Evolutionary conservation across 1,140 invertebrate species (phyloP).

Genomic region (Rhizoglyphus robini): DNA sequence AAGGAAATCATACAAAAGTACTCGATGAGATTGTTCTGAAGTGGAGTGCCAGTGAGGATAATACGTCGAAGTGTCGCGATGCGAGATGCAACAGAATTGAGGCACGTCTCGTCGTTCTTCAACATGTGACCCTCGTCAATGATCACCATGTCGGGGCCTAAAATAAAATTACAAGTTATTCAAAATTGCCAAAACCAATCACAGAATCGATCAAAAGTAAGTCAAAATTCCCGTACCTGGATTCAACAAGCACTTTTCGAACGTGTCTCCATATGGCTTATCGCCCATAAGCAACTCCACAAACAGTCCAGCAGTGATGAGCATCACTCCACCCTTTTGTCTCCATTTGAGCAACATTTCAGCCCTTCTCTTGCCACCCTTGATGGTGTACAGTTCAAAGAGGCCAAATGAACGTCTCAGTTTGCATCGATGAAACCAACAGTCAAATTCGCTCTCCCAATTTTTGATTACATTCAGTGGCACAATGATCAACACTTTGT

Average conservation of each 20-base stretch:
- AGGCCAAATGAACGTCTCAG: constrained; percentile 28
- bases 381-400: constrained; percentile 7
- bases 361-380: constrained; percentile 34
- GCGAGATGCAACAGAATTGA: constrained; percentile 79
- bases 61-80: constrained; percentile 67
- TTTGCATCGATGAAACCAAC: constrained; percentile 61
- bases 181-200: too few species aligned
- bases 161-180: constrained; percentile 52
- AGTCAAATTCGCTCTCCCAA: constrained; percentile 83
- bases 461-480: constrained; percentile 89
- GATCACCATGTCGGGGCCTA: constrained; percentile 49
- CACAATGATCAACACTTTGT: constrained; percentile 71
- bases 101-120: constrained; percentile 71
- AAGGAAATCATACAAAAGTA: constrained; percentile 96
- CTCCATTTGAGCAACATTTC: constrained; percentile 63
- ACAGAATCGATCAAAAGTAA: too few species aligned
- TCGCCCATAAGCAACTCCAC: constrained; percentile 53
- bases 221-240: constrained; percentile 73
- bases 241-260: constrained; percentile 48
- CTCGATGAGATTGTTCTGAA: constrained; percentile 87
- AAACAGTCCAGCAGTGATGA: constrained; percentile 90
- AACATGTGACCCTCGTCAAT: constrained; percentile 89
- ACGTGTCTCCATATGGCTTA: constrained; percentile 17
- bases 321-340: constrained; percentile 67
- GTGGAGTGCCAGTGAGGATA: constrained; percentile 82